Conservation (phyloP, 1,140 invertebrate species). For the Panagrolaimus sp. region DNA sequence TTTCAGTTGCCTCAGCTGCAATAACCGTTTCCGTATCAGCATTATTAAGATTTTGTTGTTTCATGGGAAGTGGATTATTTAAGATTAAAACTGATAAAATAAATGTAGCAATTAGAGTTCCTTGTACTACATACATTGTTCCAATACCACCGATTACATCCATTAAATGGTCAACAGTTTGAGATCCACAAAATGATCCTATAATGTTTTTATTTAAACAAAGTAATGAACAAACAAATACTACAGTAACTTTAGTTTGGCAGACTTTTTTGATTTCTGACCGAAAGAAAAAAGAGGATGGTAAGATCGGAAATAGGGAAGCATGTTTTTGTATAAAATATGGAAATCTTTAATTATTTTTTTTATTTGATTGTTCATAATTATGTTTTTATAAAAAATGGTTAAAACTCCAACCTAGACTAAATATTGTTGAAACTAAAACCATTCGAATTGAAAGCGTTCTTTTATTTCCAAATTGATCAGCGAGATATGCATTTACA, state of each 20-base stretch:
- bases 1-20: no score
- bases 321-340: no score
- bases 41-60: neutral
- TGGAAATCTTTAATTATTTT: no score
- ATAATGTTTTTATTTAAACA: no score
- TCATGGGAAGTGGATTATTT: neutral
- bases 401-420: no score
- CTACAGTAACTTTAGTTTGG: no score
- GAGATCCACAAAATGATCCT: constrained; percentile 21
- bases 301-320: no score
- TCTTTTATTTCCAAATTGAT: constrained; percentile 27
- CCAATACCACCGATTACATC: constrained; percentile 10
- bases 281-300: no score
- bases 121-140: constrained; percentile 15
- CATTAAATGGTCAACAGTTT: neutral
- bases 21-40: neutral
- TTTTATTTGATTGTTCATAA: no score
- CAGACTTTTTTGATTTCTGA: no score
- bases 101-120: constrained; percentile 9
- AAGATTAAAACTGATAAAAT: constrained; percentile 18
- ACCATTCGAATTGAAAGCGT: constrained; percentile 22
- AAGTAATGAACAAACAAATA: no score
- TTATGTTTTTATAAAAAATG: no score
- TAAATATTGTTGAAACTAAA: constrained; percentile 19
- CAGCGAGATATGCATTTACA: constrained; percentile 26